Conservation (phyloP, 2,797 vertebrate genomes). For the Gadopsis marmoratus region DNA sequence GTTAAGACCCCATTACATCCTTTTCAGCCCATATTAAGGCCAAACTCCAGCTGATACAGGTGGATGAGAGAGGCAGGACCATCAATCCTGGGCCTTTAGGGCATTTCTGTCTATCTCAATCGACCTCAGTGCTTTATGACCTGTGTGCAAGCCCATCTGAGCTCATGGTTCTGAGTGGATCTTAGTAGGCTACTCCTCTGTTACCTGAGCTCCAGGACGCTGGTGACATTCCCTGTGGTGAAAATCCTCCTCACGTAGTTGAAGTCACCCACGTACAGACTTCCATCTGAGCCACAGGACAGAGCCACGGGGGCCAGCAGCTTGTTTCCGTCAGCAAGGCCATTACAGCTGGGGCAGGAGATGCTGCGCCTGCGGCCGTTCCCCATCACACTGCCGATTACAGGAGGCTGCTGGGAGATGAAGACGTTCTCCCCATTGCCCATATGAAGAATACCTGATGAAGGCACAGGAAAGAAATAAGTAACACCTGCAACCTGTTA, state of each 20-base stretch:
- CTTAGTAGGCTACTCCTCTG: constrained; percentile 39
- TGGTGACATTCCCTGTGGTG: constrained; percentile 97
- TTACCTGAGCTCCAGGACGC: constrained; percentile 97
- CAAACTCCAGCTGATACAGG: constrained; percentile 74
- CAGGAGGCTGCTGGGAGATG: constrained; percentile 97
- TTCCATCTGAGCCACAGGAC: constrained; percentile 95
- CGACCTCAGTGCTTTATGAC: constrained; percentile 67
- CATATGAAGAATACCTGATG: constrained; percentile 96
- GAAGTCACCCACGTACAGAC: constrained; percentile 98
- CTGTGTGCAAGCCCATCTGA: constrained; percentile 64
- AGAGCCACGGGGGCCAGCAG: constrained; percentile 96
- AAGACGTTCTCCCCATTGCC: constrained; percentile 98
- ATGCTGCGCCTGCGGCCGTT: constrained; percentile 96
- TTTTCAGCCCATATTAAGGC: constrained; percentile 40
- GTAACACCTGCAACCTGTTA: constrained; percentile 51
- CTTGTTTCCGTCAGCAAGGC: constrained; percentile 98
- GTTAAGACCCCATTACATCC: constrained; percentile 51
- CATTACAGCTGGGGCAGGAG: constrained; percentile 99
- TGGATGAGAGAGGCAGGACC: constrained; percentile 60
- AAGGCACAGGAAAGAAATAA: constrained; percentile 40
- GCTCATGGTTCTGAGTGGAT: constrained; percentile 53
- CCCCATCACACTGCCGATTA: constrained; percentile 98
- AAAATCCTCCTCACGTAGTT: constrained; percentile 98
- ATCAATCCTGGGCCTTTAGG: constrained; percentile 73
- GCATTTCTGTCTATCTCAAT: constrained; percentile 70